Percentiles rank a stretch among this genome's conserved stretches.
phyloP scores from a whole-genome alignment of 2,888 invertebrate species.

The Idaea aversata region DNA sequence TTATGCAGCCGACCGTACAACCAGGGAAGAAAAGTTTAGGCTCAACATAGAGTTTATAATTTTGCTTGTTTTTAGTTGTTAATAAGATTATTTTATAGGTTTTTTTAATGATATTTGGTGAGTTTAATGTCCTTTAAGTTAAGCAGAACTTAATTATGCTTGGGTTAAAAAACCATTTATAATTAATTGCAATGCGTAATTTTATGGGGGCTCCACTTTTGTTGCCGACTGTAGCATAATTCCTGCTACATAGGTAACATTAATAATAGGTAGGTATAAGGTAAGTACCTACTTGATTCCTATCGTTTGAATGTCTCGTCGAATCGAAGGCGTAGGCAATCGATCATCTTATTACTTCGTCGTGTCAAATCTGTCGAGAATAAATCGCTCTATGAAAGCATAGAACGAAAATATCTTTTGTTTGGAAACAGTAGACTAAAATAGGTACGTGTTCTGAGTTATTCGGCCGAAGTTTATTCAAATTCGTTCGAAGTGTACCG shows the following conservation, averaged over 20 bases:
- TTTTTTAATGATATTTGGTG: too few relatives aligned
- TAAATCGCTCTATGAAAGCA: conserved; percentile 36
- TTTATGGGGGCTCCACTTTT: neutral
- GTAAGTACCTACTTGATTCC: neutral
- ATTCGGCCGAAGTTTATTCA: conserved; percentile 29
- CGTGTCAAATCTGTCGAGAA: conserved; percentile 33
- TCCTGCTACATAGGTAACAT: neutral
- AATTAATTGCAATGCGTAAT: too few relatives aligned
- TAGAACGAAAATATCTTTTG: conserved; percentile 38
- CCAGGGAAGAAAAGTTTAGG: too few relatives aligned
- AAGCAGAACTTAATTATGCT: too few relatives aligned
- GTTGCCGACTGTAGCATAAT: neutral
- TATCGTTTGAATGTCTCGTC: neutral
- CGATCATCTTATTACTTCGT: conserved; percentile 14
- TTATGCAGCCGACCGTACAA: too few relatives aligned
- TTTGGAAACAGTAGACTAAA: conserved; percentile 48
- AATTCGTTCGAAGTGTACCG: conserved; percentile 27
- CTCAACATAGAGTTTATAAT: too few relatives aligned
- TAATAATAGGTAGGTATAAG: neutral
- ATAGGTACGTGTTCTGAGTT: conserved; percentile 28
- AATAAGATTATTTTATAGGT: too few relatives aligned
- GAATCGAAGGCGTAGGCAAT: conserved; percentile 14
- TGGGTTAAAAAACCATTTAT: too few relatives aligned
- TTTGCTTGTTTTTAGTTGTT: too few relatives aligned
- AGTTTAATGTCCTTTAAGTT: too few relatives aligned